A percentile compares a stretch with the other conserved stretches of the same genome.
These are phyloP conservation scores for Parthenolecanium corni DNA, from an alignment of 2,888 invertebrate genomes.

Conservation along the genomic window DNA sequence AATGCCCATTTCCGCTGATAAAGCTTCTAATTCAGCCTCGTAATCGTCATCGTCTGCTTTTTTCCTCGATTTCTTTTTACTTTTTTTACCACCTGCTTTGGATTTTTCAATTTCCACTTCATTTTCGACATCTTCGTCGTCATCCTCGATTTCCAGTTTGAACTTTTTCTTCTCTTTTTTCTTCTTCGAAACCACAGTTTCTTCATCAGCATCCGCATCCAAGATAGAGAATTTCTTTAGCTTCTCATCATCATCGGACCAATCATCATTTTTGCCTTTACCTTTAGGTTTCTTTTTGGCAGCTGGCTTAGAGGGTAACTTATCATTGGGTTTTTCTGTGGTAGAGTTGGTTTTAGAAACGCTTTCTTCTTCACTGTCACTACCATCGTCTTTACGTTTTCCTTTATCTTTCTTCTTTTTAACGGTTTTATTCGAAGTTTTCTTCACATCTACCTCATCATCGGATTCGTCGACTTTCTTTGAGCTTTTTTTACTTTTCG, in stretches of 20 bases:
- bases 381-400: constrained; percentile 31
- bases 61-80: constrained; percentile 18
- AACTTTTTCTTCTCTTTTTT: constrained; percentile 29
- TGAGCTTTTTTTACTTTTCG: constrained; percentile 11
- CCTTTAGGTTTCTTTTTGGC: constrained; percentile 30
- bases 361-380: constrained; percentile 31
- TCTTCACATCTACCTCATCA: background rate
- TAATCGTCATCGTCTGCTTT: constrained; percentile 32
- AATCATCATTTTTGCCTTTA: constrained; percentile 29
- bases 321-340: background rate
- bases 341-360: background rate
- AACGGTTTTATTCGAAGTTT: background rate
- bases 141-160: constrained; percentile 13
- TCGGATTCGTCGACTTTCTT: constrained; percentile 1
- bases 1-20: background rate
- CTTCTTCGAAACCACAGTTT: constrained; percentile 31
- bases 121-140: constrained; percentile 27
- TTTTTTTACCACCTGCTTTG: constrained; percentile 12
- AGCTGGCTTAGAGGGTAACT: constrained; percentile 23
- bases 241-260: constrained; percentile 36
- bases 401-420: constrained; percentile 32
- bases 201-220: constrained; percentile 39
- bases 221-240: constrained; percentile 37
- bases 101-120: constrained; percentile 27
- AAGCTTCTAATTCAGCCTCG: constrained; percentile 29